Evolutionary conservation across 2,888 invertebrate species (phyloP).

Genomic region (Campoplex nolae): DNA sequence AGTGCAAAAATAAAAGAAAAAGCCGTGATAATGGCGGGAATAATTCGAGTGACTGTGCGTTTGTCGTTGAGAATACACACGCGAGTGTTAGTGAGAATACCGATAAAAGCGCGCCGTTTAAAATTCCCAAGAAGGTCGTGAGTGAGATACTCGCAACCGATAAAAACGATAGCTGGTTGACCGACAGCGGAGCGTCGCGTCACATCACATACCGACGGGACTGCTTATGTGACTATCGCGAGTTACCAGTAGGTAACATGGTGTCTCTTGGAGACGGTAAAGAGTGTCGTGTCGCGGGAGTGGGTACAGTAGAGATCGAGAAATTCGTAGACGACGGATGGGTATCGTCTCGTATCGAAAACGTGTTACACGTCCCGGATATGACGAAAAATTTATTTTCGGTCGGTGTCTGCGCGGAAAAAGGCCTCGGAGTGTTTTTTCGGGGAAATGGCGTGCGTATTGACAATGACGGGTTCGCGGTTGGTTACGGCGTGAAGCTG

Average conservation of each 20-base stretch:
- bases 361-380: constrained; percentile 28
- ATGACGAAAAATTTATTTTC: constrained; percentile 55
- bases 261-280: constrained; percentile 36
- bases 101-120: constrained; percentile 1
- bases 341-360: not conserved
- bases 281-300: constrained; percentile 41
- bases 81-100: not conserved
- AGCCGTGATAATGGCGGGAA: constrained; percentile 8
- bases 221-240: not conserved
- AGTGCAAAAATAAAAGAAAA: constrained; percentile 16
- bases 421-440: constrained; percentile 22
- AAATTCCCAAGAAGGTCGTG: constrained; percentile 11
- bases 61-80: not conserved
- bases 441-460: constrained; percentile 14
- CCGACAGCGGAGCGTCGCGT: constrained; percentile 45
- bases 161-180: constrained; percentile 54
- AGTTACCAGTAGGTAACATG: not conserved
- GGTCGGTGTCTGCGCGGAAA: constrained; percentile 34
- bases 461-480: not conserved
- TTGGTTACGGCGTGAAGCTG: constrained; percentile 37
- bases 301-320: constrained; percentile 29
- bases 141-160: constrained; percentile 31
- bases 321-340: constrained; percentile 13
- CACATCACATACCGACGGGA: constrained; percentile 1
- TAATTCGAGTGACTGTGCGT: constrained; percentile 13